Percentiles rank a stretch among this genome's conserved stretches.
Conservation (phyloP, 2,888 invertebrate genomes). For the Deilephila elpenor region DNA sequence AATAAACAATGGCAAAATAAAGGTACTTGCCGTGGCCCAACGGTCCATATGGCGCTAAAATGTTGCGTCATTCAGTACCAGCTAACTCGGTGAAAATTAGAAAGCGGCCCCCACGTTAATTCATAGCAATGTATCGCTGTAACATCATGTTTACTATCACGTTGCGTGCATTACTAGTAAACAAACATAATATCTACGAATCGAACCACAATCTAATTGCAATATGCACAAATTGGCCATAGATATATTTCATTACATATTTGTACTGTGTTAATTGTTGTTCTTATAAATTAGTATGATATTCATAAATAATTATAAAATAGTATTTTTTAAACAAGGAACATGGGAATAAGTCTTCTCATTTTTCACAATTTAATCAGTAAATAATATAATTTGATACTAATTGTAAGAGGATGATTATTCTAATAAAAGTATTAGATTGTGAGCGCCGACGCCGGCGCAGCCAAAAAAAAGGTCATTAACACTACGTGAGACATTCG, state of each 20-base stretch:
- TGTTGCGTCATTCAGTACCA: slow-evolving; percentile 61
- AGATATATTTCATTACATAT: no score
- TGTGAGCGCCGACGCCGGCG: slow-evolving; percentile 58
- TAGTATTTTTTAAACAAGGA: neutral
- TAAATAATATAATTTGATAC: neutral
- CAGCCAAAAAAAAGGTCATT: slow-evolving; percentile 83
- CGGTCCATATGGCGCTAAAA: slow-evolving; percentile 53
- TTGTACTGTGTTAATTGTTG: no score
- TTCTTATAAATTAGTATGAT: no score
- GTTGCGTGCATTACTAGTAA: neutral
- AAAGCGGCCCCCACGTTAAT: slow-evolving; percentile 64
- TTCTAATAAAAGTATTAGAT: slow-evolving; percentile 28
- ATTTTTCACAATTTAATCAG: neutral
- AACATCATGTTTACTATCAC: slow-evolving; percentile 17
- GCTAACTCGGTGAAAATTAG: slow-evolving; percentile 71
- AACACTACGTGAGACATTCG: slow-evolving; percentile 83
- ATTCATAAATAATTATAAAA: no score
- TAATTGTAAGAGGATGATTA: neutral
- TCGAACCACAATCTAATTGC: neutral
- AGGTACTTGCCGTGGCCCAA: slow-evolving; percentile 42
- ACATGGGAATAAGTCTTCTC: neutral
- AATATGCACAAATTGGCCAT: neutral
- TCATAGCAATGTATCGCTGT: slow-evolving; percentile 42
- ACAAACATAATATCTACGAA: neutral
- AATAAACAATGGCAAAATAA: slow-evolving; percentile 59